Conservation (phyloP, 2,888 invertebrate genomes). For the Cantharis lateralis region DNA sequence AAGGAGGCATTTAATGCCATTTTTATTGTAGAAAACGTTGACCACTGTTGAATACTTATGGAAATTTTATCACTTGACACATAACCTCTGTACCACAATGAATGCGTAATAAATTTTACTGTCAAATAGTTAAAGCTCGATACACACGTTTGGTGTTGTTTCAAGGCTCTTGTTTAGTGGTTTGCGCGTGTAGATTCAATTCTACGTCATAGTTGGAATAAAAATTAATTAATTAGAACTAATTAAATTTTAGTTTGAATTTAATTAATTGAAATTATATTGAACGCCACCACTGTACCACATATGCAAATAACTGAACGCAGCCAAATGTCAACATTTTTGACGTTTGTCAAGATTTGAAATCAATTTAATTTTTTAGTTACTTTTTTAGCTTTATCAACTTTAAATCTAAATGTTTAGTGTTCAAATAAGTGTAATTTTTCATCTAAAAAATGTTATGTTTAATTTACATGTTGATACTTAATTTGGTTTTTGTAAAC, state of each 20-base stretch:
- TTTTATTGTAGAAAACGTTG: not conserved
- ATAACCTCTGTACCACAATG: not conserved
- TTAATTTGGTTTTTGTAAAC: not conserved
- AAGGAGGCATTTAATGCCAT: constrained; percentile 51
- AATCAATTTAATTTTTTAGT: not conserved
- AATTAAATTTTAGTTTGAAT: not conserved
- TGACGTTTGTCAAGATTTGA: not conserved
- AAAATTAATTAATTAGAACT: not conserved
- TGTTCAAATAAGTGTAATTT: not conserved
- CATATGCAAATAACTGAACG: not conserved
- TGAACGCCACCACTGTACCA: not conserved
- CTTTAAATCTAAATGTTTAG: not conserved
- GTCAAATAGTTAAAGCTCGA: not conserved
- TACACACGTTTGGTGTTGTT: not conserved
- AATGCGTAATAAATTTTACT: not conserved
- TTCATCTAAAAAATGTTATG: not conserved
- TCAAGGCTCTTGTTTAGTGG: not conserved
- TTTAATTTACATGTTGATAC: not conserved
- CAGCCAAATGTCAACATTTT: not conserved
- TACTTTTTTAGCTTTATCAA: not conserved
- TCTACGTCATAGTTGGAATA: not conserved
- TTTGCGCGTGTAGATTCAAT: not conserved
- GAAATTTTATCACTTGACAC: not conserved
- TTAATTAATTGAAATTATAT: not conserved
- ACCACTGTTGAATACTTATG: not conserved